Evolutionary conservation across 1,140 invertebrate genomes (phyloP).

Genomic region (Bombus sylvicola): DNA sequence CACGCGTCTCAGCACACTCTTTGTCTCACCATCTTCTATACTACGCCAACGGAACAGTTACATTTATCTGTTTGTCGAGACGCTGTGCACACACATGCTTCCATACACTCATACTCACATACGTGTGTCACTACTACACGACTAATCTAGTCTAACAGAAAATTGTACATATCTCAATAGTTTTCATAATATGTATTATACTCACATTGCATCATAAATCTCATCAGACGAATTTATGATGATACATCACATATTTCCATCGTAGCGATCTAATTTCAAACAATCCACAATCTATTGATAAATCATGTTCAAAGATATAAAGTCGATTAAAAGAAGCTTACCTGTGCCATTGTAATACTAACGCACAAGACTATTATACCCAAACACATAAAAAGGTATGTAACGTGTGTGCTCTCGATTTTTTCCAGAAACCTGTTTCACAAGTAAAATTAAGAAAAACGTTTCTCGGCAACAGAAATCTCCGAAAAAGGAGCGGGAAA

Average conservation of each 20-base stretch:
- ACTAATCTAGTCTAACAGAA: too few relatives aligned
- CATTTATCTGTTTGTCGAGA: too few relatives aligned
- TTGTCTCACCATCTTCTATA: too few relatives aligned
- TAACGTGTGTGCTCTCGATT: not conserved
- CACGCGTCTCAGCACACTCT: too few relatives aligned
- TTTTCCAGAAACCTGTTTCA: not conserved
- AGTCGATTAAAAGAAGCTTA: not conserved
- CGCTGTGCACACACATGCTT: too few relatives aligned
- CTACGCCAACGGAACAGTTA: too few relatives aligned
- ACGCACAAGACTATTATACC: not conserved
- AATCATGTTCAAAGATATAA: not conserved
- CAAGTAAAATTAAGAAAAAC: not conserved
- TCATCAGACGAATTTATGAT: not conserved
- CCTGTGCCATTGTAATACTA: not conserved
- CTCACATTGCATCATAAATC: not conserved
- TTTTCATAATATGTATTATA: too few relatives aligned
- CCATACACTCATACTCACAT: too few relatives aligned
- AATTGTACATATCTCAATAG: too few relatives aligned
- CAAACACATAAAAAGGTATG: not conserved
- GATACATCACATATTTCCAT: not conserved
- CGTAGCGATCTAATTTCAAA: not conserved
- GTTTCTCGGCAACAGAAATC: too few relatives aligned
- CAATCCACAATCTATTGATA: not conserved
- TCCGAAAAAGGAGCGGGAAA: too few relatives aligned
- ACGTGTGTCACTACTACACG: too few relatives aligned